Evolutionary conservation across 1,140 invertebrate species (phyloP), one percentile per base, ranked within the genome.

Genomic region (Trachelipus rathkii): DNA sequence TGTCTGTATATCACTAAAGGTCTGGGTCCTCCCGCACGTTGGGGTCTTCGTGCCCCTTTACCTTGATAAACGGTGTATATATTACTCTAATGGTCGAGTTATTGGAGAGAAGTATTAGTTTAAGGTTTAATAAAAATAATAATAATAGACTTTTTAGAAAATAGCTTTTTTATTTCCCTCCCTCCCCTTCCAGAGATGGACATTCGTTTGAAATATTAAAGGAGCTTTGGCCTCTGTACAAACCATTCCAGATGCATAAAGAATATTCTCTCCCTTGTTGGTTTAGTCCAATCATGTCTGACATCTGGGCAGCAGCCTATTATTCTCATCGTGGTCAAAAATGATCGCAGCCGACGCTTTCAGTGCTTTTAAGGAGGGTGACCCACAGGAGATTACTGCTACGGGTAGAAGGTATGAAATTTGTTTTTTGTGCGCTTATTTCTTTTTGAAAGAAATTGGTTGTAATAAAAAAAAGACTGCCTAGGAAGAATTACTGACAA

Each of bases 291-390:
- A 85, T 87, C 50, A 77, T 82, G 78, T 68, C 84, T n/a, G 78
- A 82, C 45, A 79, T 83, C 9, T 84, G 84, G 82, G 82, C 84
- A 33, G 87, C 86, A 44, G 83, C 84, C 7, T 86, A 87, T 79
- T 88, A 86, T 80, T 84, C 84, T 6, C 78, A 84, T 72, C 84
- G 7, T 95, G 93, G 92, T 92, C 93, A 4, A 87, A 89, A 86
- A 91, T 98, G 89, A 88, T 96, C 46, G 95, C 95, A 0, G 94
- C 95, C 0, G 95, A 98, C 86, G 88, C 92, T 15, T 95, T 92
- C 82, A 91, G 89, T 84, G 91, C 92, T 53, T 96, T 97, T 84
- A 85, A 90, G 77, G 93, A 96, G 7, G 83, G 82, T 44, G 77
- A 75, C 82, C 15, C 75, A 2, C 33, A 68, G 50, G 44, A 84